Evolutionary conservation across 1,140 invertebrate genomes (phyloP), one percentile per base, ranked within the genome.

Genomic region (Olivierus martensii): DNA sequence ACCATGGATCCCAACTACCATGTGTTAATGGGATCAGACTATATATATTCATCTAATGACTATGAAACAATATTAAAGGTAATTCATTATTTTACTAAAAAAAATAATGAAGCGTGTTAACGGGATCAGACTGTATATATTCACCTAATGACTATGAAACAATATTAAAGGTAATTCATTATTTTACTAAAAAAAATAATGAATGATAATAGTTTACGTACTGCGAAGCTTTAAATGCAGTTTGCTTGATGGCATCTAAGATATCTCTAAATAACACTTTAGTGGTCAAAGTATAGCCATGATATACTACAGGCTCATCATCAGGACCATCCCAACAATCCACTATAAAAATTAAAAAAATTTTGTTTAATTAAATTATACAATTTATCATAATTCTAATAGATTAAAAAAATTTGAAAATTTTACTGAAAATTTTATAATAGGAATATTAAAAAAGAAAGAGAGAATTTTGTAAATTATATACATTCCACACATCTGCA

Each of bases 291-390:
- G 78, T 79, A 58, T 76, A 72, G 18, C 77, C 77, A 59, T 79
- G 76, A 60, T 71, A 78, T 45, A 74, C 69, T 50, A 69, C 63
- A 11, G 77, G 77, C 51, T 75, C 74, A 45, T 66, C 63, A 18
- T 75, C 70, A 15, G 70, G 69, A 2, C 75, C 76, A 58, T 78
- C 77, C 77, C 78, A 80, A 39, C 76, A 68, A 62, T 81, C 78
- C 58, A 80, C 75, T 80, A 65, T 41, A 51, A 51, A 43, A 53
- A 45, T 42, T 15, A 35, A 5, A 49, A 48, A 44, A 28, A n/a
- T n/a, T n/a, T n/a, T n/a, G n/a, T n/a, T n/a, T n/a, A n/a, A n/a
- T n/a, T n/a, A n/a, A n/a, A n/a, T n/a, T n/a, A n/a, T n/a, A n/a
- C n/a, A n/a, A n/a, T n/a, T n/a, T n/a, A n/a, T n/a, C n/a, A n/a